A percentile compares a stretch with the other conserved stretches of the same genome.
Conservation (phyloP, 1,140 invertebrate species). For the Aplysia californica region DNA sequence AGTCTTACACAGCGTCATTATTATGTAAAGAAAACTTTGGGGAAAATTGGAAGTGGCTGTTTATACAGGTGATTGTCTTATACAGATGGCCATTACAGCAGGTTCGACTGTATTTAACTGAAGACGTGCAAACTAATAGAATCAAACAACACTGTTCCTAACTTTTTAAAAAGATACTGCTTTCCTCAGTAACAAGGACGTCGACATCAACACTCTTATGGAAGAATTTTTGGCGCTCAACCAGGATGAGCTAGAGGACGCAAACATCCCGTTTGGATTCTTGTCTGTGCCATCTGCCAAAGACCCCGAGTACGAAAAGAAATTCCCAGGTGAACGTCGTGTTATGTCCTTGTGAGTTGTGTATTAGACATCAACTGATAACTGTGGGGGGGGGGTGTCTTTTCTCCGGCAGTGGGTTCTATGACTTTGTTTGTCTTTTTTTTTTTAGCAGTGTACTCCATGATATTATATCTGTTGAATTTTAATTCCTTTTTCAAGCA, state of each 20-base stretch:
- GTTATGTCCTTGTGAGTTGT: not conserved
- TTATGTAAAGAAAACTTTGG: not conserved
- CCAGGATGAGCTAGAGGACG: slow-evolving; percentile 56
- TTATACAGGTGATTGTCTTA: not conserved
- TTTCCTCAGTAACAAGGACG: slow-evolving; percentile 27
- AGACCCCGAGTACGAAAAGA: slow-evolving; percentile 64
- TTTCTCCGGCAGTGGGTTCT: too few relatives aligned
- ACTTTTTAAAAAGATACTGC: not conserved
- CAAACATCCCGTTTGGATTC: slow-evolving; percentile 64
- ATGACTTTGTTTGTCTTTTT: too few relatives aligned
- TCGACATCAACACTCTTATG: slow-evolving; percentile 52
- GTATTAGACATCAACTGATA: not conserved
- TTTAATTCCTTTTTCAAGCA: too few relatives aligned
- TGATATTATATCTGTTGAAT: not conserved
- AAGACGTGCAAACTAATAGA: not conserved
- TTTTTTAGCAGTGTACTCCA: too few relatives aligned
- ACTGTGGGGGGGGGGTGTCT: too few relatives aligned
- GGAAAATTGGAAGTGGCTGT: not conserved
- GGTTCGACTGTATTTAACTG: too few relatives aligned
- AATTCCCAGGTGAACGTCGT: slow-evolving; percentile 61
- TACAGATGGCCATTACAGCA: too few relatives aligned
- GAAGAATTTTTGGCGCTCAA: slow-evolving; percentile 45
- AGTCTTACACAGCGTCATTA: not conserved
- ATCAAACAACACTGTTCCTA: not conserved
- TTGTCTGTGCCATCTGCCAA: slow-evolving; percentile 69